Conservation (phyloP, 30 jellyfish, hydroid and myxozoan species). For the Hydractinia echinata region DNA sequence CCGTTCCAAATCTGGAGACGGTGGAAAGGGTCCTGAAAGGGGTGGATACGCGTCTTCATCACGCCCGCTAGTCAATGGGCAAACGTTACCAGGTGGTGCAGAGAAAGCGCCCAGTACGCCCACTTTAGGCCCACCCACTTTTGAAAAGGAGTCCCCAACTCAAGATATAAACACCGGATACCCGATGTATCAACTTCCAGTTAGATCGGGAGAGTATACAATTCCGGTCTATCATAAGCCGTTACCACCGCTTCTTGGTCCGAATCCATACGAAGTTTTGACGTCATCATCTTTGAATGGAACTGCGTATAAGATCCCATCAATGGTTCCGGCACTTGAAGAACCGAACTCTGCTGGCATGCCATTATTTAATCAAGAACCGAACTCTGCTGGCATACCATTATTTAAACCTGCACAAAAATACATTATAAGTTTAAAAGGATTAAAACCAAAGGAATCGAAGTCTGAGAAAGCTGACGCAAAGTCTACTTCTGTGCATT, state of each 20-base stretch:
- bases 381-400: too few species aligned
- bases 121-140: conserved; percentile 5
- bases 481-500: too few species aligned
- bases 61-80: conserved; percentile 1
- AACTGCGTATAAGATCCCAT: conserved; percentile 3
- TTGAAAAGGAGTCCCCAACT: neutral
- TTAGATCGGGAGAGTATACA: neutral
- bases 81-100: conserved; percentile 12
- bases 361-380: too few species aligned
- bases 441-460: neutral
- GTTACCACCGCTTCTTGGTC: neutral
- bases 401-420: neutral
- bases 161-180: neutral
- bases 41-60: neutral
- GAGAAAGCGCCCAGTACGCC: conserved; percentile 6
- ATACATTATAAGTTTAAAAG: conserved; percentile 1
- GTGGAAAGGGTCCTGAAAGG: conserved; percentile 7
- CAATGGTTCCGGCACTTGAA: neutral
- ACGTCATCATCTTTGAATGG: conserved; percentile 13
- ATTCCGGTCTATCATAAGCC: neutral
- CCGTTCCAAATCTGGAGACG: neutral
- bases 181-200: neutral
- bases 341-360: too few species aligned
- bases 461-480: too few species aligned
- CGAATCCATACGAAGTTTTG: conserved; percentile 15